Conservation (phyloP, 2,888 invertebrate species). For the Villa cingulata region DNA sequence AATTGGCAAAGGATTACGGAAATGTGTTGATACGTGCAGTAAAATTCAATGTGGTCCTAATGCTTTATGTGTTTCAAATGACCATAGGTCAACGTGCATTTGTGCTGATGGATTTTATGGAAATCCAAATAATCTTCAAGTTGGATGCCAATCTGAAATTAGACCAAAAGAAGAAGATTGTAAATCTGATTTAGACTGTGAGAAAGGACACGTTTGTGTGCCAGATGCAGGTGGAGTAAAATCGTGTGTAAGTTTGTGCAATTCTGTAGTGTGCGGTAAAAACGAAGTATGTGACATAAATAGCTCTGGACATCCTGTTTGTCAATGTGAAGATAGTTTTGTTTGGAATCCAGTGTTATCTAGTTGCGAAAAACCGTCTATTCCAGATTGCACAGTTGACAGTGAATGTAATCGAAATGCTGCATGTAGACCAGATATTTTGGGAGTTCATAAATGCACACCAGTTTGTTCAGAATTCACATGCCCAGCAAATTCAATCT, state of each 20-base stretch:
- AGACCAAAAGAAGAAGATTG: slow-evolving; percentile 45
- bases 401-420: slow-evolving; percentile 54
- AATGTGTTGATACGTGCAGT: slow-evolving; percentile 76
- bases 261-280: slow-evolving; percentile 64
- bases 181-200: slow-evolving; percentile 56
- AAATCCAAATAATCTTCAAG: slow-evolving; percentile 63
- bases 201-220: slow-evolving; percentile 54
- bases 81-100: slow-evolving; percentile 74
- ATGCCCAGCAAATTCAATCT: slow-evolving; percentile 72
- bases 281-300: slow-evolving; percentile 68
- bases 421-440: slow-evolving; percentile 67
- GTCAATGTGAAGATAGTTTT: slow-evolving; percentile 64
- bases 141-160: slow-evolving; percentile 62
- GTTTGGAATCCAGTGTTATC: slow-evolving; percentile 75
- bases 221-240: slow-evolving; percentile 46
- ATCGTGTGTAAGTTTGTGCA: slow-evolving; percentile 65
- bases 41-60: slow-evolving; percentile 84
- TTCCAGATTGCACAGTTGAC: slow-evolving; percentile 64
- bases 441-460: slow-evolving; percentile 72
- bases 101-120: slow-evolving; percentile 72
- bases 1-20: slow-evolving; percentile 58
- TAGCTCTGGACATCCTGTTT: slow-evolving; percentile 52
- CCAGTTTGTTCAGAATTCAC: slow-evolving; percentile 67
- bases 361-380: slow-evolving; percentile 71
- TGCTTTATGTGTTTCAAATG: slow-evolving; percentile 70